Percentiles rank a stretch among this genome's conserved stretches.
phyloP scores from a whole-genome alignment of 2,797 vertebrate species.

The Mormyrus proboscirostris region DNA sequence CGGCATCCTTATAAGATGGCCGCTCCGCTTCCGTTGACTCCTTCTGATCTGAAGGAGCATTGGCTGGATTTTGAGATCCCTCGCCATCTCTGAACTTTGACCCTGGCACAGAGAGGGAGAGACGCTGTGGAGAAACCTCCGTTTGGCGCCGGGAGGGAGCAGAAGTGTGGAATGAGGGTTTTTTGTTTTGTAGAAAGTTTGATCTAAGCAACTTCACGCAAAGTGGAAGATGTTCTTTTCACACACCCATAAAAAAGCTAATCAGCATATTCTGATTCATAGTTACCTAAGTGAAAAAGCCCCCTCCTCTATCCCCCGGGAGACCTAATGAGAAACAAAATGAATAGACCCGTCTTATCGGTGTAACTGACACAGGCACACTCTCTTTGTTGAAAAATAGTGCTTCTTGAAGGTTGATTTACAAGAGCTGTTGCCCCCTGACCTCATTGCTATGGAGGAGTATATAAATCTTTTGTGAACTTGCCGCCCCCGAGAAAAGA shows the following conservation, averaged over 20 bases:
- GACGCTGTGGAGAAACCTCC: background rate
- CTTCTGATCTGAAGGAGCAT: background rate
- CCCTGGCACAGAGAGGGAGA: background rate
- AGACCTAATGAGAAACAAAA: background rate
- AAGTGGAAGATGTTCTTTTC: background rate
- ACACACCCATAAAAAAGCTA: background rate
- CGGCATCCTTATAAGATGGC: background rate
- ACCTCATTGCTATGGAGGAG: conserved; percentile 1
- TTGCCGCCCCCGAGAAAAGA: background rate
- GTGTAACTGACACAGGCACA: background rate
- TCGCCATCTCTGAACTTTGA: background rate
- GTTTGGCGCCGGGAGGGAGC: background rate
- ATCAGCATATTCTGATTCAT: background rate
- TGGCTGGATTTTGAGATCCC: background rate
- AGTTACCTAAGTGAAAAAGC: background rate
- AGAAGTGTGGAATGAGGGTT: background rate
- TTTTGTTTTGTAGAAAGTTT: background rate
- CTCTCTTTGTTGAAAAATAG: background rate
- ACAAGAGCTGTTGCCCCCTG: background rate
- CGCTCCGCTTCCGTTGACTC: background rate
- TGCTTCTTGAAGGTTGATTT: background rate
- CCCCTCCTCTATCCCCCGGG: background rate
- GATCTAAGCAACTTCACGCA: background rate
- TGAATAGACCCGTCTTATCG: background rate
- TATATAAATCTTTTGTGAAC: background rate